Base-by-base conservation (phyloP, 2,797 vertebrate genomes). In the Leuciscus waleckii region DNA sequence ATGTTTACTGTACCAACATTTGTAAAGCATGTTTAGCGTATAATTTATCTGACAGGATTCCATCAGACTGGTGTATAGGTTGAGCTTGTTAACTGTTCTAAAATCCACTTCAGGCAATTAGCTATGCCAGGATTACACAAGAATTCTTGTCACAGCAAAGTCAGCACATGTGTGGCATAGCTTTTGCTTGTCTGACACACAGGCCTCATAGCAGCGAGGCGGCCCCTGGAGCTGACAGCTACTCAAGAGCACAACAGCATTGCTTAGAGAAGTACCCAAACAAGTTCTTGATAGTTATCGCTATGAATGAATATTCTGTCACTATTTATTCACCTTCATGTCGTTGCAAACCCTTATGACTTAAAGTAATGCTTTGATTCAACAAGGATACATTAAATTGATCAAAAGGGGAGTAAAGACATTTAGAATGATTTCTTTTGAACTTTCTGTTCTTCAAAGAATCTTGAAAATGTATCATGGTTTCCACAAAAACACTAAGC, bases 1-100 rank as follows among this genome's bases (percentile, higher is more conserved):
- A 35, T 84, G n/a, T 69, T 84, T 84, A 78, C 14, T 41, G 49
- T 39, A 68, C 41, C 68, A 39, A 88, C 85, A 82, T 87, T 91
- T 82, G 88, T 82, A 87, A 87, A 87, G 67, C 86, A 87, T 78
- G 82, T 84, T 89, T 76, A 58, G 26, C 61, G 61, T 43, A 51
- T 76, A 76, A 80, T 83, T 83, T 54, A 79, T 41, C 84, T 84
- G 81, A 79, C 87, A 68, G 49, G 49, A 67, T 63, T 78, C 39
- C 54, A 37, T 61, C 29, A 14, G 16, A 43, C 58, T 49, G 29
- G 61, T 26, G 70, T 61, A 56, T 71, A 69, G n/a, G 63, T n/a
- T 82, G 54, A 32, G 71, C 73, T 82, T 0, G n/a, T 35, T 82
- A 78, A 26, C 63, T 70, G 79, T 19, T 71, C 11, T 71, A n/a